Evolutionary conservation across 2,113 vertebrate species (phyloP).

Genomic region (Callipepla squamata): DNA sequence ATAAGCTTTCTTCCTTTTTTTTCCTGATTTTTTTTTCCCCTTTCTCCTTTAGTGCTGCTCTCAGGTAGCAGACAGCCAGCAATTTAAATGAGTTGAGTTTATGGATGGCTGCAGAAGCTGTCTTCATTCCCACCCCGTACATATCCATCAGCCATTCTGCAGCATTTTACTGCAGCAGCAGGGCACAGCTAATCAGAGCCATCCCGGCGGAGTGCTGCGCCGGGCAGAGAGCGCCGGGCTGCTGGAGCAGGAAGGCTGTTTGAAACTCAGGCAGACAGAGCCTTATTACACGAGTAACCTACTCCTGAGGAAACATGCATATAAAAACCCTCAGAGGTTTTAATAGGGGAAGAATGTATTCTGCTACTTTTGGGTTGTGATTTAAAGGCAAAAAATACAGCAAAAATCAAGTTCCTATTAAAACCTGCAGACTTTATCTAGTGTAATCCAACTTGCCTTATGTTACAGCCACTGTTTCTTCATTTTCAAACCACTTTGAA

Average conservation of each 20-base stretch:
- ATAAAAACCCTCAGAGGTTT: background rate
- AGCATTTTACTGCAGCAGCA: constrained; percentile 9
- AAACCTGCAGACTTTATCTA: background rate
- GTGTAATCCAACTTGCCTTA: background rate
- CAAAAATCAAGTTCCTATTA: background rate
- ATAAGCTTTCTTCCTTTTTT: background rate
- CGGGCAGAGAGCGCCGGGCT: constrained; percentile 9
- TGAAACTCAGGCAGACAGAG: constrained; percentile 17
- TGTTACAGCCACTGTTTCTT: background rate
- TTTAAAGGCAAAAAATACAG: background rate
- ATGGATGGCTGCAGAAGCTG: constrained; percentile 68
- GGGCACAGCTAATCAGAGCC: constrained; percentile 38
- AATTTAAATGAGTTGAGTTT: constrained; percentile 64
- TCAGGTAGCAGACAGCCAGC: constrained; percentile 31
- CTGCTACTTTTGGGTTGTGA: background rate
- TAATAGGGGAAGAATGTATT: constrained; percentile 22
- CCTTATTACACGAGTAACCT: constrained; percentile 16
- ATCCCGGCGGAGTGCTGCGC: constrained; percentile 13
- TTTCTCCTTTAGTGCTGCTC: background rate
- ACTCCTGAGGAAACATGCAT: background rate
- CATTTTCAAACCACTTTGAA: background rate
- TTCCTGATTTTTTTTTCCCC: background rate
- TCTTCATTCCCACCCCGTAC: constrained; percentile 10
- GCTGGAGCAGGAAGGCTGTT: background rate
- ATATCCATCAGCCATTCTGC: constrained; percentile 48